These are phyloP conservation scores for Sterrhoptilus dennistouni DNA, from an alignment of 2,113 vertebrate genomes.

Conservation along the genomic window DNA sequence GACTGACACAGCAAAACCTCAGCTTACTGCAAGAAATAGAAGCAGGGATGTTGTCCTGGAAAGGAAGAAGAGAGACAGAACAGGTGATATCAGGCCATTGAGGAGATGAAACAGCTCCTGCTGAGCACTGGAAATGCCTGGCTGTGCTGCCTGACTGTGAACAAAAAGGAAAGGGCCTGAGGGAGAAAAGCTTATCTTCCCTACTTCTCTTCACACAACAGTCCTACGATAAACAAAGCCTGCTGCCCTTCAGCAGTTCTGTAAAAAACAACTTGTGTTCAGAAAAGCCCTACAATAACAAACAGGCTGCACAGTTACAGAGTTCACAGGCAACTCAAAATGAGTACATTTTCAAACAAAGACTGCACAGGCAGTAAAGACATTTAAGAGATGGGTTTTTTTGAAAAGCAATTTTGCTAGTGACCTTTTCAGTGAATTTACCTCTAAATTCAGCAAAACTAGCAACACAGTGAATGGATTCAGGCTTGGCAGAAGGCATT, in stretches of 20 bases:
- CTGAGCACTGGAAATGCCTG: not conserved
- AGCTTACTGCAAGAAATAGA: not conserved
- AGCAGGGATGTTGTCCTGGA: not conserved
- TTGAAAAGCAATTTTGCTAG: not conserved
- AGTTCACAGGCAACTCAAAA: constrained; percentile 11
- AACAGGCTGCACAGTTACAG: not conserved
- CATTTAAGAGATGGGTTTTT: not conserved
- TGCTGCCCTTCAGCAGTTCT: not conserved
- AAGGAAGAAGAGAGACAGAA: not conserved
- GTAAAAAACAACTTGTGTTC: not conserved
- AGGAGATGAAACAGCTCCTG: not conserved
- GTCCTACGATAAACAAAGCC: not conserved
- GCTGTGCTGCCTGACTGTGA: not conserved
- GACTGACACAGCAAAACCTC: not conserved
- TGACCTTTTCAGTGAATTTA: constrained; percentile 30
- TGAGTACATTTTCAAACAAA: constrained; percentile 17
- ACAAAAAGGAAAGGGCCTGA: not conserved
- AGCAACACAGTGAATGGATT: not conserved
- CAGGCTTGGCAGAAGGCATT: not conserved
- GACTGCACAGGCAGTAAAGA: not conserved
- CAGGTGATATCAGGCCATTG: not conserved
- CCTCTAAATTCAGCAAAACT: constrained; percentile 15
- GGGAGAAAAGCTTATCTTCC: not conserved
- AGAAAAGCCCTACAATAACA: constrained; percentile 1
- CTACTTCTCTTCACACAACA: constrained; percentile 9